phyloP scores from a whole-genome alignment of 2,888 invertebrate species.

The Ecdyonurus torrentis region DNA sequence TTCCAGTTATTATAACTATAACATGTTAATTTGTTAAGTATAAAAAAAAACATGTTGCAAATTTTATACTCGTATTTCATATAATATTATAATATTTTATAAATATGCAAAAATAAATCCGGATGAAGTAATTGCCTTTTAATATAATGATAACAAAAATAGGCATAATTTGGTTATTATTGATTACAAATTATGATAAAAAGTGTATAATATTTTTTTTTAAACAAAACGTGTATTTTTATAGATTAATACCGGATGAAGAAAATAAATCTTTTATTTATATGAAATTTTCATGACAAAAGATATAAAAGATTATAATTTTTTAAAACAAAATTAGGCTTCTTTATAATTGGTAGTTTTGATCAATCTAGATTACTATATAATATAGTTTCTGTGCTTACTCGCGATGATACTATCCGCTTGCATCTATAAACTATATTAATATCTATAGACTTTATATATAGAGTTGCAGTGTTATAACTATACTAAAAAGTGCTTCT shows the following conservation, averaged over 20 bases:
- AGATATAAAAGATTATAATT: background rate
- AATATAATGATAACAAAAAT: background rate
- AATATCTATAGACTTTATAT: too few species aligned
- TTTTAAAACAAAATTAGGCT: background rate
- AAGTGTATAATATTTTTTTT: too few species aligned
- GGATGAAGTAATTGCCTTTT: background rate
- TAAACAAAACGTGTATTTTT: background rate
- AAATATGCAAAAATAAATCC: background rate
- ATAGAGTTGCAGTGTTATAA: too few species aligned
- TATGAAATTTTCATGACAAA: background rate
- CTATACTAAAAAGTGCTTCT: background rate
- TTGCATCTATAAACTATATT: too few species aligned
- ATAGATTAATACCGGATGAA: background rate
- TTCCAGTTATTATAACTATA: too few species aligned
- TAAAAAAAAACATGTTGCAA: too few species aligned
- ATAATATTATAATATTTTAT: too few species aligned
- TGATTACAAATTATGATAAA: too few species aligned
- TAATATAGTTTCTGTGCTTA: background rate
- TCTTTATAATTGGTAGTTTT: background rate
- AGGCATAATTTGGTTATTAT: too few species aligned
- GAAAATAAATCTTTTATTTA: background rate
- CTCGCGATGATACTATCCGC: too few species aligned
- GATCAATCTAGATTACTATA: background rate
- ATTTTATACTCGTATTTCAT: too few species aligned
- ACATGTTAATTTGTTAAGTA: too few species aligned